Base-by-base conservation (phyloP, 2,888 invertebrate genomes). In the Auanema freiburgensis region DNA sequence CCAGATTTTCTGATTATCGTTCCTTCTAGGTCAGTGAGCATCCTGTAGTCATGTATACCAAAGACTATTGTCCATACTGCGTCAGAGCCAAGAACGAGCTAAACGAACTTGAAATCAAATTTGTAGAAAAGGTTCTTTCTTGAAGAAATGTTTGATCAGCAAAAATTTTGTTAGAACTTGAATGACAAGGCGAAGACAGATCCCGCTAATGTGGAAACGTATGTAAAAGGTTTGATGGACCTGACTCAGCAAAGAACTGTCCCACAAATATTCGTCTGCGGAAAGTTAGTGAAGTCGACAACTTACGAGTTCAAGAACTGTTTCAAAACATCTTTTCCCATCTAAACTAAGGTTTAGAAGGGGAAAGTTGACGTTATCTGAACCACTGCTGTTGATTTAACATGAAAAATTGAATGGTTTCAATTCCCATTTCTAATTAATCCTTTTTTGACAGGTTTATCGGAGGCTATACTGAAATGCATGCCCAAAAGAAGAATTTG, bases 251-350 rank as follows among this genome's bases (percentile, higher is more conserved):
- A 71, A 52, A 67, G 66, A 21, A 74, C 78, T 8, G 81, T 81
- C 6, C 81, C 81, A 11, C 81, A 81, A 62, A 78, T 81, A 40
- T 81, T 81, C 60, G 71, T 81, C 51, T 81, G 81, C 65, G 78
- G 77, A 52, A 75, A 75, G 65, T 79, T 21, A 25, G 65, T 49
- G 10, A 33, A 33, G 21, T 24, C 18, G 18, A 18, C 16, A n/a
- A 46, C 23, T 6, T 5, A 43, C 16, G 21, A 41, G 56, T 42
- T 16, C 8, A 33, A 5, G 8, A 33, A 5, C 33, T 33, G 33
- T 33, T 33, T 33, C 33, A 33, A 33, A 33, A 8, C 8, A 3
- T 33, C 33, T 33, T 33, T 5, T 8, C 8, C 33, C 8, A 33
- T 33, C 8, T 33, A 33, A 33, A 33, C 33, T 33, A 8, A 33